Percentiles rank a stretch among this genome's conserved stretches.
Evolutionary conservation across 1,140 invertebrate species (phyloP).

Genomic region (Lysiphlebus fabarum): DNA sequence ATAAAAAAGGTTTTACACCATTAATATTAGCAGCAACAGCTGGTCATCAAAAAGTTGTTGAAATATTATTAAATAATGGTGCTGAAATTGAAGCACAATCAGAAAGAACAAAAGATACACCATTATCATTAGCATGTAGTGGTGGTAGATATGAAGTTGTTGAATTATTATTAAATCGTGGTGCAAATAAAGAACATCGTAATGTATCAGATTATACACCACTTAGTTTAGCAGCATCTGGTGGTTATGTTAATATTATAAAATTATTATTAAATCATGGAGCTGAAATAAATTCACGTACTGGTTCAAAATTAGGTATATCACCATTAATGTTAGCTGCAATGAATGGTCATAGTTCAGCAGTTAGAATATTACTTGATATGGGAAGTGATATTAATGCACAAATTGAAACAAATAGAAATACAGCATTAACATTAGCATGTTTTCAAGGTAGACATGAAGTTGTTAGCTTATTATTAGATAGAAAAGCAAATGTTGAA

Average conservation of each 20-base stretch:
- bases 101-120: constrained; percentile 98
- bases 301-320: constrained; percentile 95
- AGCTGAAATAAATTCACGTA: constrained; percentile 98
- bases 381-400: constrained; percentile 99
- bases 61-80: constrained; percentile 86
- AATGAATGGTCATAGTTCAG: constrained; percentile 98
- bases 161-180: constrained; percentile 82
- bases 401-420: constrained; percentile 98
- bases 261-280: constrained; percentile 86
- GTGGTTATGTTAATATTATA: constrained; percentile 98
- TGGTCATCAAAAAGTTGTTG: constrained; percentile 93
- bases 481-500: constrained; percentile 97
- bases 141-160: constrained; percentile 96
- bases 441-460: constrained; percentile 99
- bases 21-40: constrained; percentile 95
- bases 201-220: constrained; percentile 99
- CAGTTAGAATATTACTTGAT: constrained; percentile 87
- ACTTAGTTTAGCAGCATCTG: constrained; percentile 93
- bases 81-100: constrained; percentile 98
- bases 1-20: constrained; percentile 99
- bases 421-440: constrained; percentile 96
- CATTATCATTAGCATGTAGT: constrained; percentile 94
- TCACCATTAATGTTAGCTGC: constrained; percentile 98
- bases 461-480: constrained; percentile 92
- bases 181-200: constrained; percentile 97